Base-by-base conservation (phyloP, 2,888 invertebrate species). In the Lobophora halterata region DNA sequence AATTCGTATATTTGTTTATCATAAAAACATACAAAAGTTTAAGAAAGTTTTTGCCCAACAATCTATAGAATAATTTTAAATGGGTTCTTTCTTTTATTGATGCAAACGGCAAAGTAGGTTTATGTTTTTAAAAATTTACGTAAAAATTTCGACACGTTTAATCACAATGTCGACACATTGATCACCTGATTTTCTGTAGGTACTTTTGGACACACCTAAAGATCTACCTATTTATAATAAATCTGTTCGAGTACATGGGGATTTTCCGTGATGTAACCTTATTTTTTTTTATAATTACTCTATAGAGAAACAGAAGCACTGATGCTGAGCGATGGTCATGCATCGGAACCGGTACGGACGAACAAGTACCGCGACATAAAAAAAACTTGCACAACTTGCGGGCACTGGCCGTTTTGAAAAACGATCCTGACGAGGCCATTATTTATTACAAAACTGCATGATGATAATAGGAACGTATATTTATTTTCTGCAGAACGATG, bases 371-470 rank as follows among this genome's bases (percentile, higher is more conserved):
- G 55, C 55, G 55, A 57, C 64, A 58, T 55, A 50, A 67, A 70
- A 78, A 77, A 79, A 77, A 74, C 70, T 64, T 66, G 73, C 62
- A 65, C 38, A 61, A 55, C 59, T 50, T 54, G 52, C 61, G 59
- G 46, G 34, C 55, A 46, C 49, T 33, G 65, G 54, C 57, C 61
- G 65, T 69, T 71, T 74, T 71, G 64, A 75, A 72, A 75, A 75
- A 71, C 65, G 70, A 64, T 71, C 52, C 63, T 62, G 63, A 60
- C 63, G 63, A 58, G 58, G 58, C 58, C 68, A 70, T 79, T 75
- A 78, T 72, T 80, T 75, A 78, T 79, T 76, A 63, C 73, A 70
- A 73, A 74, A 72, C 71, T 69, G 67, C 68, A 71, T 62, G 66
- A 68, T 71, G 71, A 71, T 78, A 71, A 74, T 76, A 71, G 69